Conservation (phyloP, 2,888 invertebrate species). For the Thera britannica region DNA sequence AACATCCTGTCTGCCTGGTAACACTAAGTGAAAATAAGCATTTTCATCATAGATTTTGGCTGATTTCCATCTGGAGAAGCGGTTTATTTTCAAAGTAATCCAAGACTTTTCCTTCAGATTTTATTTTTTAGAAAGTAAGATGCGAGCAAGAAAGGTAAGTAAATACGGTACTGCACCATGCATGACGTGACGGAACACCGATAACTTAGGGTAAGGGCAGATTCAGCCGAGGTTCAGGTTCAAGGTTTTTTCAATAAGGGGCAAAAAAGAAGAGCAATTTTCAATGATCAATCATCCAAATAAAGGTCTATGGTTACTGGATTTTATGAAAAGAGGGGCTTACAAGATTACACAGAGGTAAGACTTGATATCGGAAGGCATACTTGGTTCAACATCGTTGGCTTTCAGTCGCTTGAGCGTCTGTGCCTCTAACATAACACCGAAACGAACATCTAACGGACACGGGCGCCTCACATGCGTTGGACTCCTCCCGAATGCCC, state of each 20-base stretch:
- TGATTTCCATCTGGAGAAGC: neutral
- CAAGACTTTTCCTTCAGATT: neutral
- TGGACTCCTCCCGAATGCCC: conserved; percentile 39
- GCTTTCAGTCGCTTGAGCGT: conserved; percentile 67
- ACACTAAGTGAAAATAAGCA: neutral
- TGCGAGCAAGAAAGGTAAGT: neutral
- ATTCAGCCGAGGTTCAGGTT: neutral
- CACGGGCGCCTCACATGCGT: conserved; percentile 60
- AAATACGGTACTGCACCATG: neutral
- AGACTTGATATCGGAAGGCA: conserved; percentile 43
- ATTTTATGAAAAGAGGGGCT: neutral
- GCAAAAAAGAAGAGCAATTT: neutral
- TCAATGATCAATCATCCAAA: too few species aligned
- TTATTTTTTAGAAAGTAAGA: neutral
- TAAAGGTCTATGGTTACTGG: neutral
- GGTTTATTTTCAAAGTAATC: neutral
- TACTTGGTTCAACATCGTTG: conserved; percentile 58
- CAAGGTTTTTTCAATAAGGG: neutral
- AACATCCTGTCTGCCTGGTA: too few species aligned
- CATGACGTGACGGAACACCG: neutral
- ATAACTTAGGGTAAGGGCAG: neutral
- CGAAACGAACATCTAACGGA: conserved; percentile 81
- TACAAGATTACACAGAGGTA: neutral
- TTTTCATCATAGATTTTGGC: neutral
- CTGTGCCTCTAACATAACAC: conserved; percentile 71